Evolutionary conservation across 2,113 vertebrate genomes (phyloP).

Genomic region (Chlorodrepanis virens): DNA sequence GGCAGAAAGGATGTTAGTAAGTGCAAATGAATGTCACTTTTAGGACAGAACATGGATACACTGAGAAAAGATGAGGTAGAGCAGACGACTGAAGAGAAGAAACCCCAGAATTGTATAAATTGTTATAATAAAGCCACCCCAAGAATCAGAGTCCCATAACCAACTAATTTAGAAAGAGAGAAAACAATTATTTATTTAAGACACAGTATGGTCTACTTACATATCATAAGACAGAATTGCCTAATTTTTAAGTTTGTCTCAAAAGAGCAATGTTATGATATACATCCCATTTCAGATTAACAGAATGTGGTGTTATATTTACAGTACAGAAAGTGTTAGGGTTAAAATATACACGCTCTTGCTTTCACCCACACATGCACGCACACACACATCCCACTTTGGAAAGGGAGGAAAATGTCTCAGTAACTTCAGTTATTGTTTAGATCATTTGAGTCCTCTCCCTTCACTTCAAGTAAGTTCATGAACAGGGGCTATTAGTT

Average conservation of each 20-base stretch:
- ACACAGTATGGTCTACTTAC: slow-evolving; percentile 76
- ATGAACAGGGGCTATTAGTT: slow-evolving; percentile 63
- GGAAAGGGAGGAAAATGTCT: slow-evolving; percentile 27
- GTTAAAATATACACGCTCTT: slow-evolving; percentile 28
- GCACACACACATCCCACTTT: background rate
- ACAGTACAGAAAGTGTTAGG: slow-evolving; percentile 62
- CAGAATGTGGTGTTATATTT: slow-evolving; percentile 67
- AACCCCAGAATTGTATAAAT: background rate
- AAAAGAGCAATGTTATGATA: slow-evolving; percentile 70
- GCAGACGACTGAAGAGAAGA: slow-evolving; percentile 38
- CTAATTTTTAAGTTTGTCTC: slow-evolving; percentile 70
- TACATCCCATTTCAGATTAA: slow-evolving; percentile 72
- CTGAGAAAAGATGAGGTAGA: slow-evolving; percentile 52
- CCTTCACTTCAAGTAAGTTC: slow-evolving; percentile 64
- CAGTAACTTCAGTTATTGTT: background rate
- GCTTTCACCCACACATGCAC: slow-evolving; percentile 18
- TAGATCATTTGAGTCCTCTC: slow-evolving; percentile 2
- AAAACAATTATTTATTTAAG: slow-evolving; percentile 75
- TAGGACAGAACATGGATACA: slow-evolving; percentile 64
- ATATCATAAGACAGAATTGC: slow-evolving; percentile 73
- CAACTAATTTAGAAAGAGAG: slow-evolving; percentile 70
- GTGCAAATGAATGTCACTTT: slow-evolving; percentile 63
- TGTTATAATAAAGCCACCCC: slow-evolving; percentile 43
- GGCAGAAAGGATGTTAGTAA: slow-evolving; percentile 63
- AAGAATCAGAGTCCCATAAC: slow-evolving; percentile 69